Percentiles rank a stretch among this genome's conserved stretches.
Evolutionary conservation across 2,888 invertebrate species (phyloP).

Genomic region (Philaethria dido): DNA sequence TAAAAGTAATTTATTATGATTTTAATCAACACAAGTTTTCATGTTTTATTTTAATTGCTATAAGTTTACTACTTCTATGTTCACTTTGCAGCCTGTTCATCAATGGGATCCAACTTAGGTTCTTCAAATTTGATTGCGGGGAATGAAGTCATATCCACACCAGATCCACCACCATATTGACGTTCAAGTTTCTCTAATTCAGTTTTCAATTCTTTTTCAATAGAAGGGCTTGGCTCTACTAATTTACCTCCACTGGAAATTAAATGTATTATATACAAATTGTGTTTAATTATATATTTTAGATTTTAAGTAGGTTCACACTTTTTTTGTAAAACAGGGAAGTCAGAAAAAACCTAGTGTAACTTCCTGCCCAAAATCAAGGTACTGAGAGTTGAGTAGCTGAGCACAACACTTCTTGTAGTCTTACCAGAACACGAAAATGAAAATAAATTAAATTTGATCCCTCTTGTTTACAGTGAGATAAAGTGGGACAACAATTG

Average conservation of each 20-base stretch:
- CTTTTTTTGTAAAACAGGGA: too few species aligned
- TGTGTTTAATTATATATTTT: too few species aligned
- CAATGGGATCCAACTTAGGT: constrained; percentile 87
- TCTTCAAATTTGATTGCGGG: constrained; percentile 93
- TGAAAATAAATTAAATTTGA: too few species aligned
- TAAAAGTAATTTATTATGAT: constrained; percentile 19
- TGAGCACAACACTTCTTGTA: too few species aligned
- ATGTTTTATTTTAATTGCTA: constrained; percentile 22
- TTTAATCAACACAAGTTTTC: constrained; percentile 12
- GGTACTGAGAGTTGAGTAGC: too few species aligned
- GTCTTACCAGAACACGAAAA: too few species aligned
- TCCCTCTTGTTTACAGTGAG: too few species aligned
- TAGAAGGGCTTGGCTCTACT: constrained; percentile 91
- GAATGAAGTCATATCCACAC: constrained; percentile 94
- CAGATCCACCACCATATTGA: constrained; percentile 89
- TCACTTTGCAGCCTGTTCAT: constrained; percentile 72
- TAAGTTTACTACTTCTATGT: constrained; percentile 37
- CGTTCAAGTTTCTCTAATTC: constrained; percentile 92
- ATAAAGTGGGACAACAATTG: too few species aligned
- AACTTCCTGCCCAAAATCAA: too few species aligned
- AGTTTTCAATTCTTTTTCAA: constrained; percentile 88
- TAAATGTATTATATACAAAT: constrained; percentile 9
- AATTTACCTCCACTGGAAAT: constrained; percentile 89
- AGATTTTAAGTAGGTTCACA: too few species aligned
- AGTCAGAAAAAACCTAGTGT: too few species aligned